Evolutionary conservation across 2,797 vertebrate species (phyloP).

Genomic region (Fundulus diaphanus): DNA sequence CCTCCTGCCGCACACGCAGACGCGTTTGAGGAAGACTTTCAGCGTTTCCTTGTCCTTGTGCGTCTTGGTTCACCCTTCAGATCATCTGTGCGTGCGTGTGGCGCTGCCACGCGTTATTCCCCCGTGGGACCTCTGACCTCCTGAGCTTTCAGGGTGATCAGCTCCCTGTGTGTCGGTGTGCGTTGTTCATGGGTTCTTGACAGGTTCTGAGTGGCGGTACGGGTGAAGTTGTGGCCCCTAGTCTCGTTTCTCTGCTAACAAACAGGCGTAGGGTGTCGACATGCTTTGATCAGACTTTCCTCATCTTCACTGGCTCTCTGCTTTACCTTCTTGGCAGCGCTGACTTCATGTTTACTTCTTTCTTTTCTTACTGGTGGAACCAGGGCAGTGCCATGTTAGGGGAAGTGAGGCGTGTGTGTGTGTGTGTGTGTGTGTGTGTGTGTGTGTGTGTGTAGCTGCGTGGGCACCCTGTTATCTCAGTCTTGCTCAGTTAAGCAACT

Average conservation of each 20-base stretch:
- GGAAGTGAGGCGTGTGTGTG: slow-evolving; percentile 55
- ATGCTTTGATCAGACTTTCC: neutral
- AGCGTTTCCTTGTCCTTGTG: neutral
- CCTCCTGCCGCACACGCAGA: neutral
- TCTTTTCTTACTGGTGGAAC: slow-evolving; percentile 35
- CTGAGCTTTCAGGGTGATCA: slow-evolving; percentile 47
- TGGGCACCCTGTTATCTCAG: slow-evolving; percentile 37
- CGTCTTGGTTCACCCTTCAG: neutral
- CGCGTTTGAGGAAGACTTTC: neutral
- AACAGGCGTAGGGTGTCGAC: slow-evolving; percentile 1
- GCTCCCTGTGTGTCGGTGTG: slow-evolving; percentile 12
- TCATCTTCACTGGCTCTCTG: neutral
- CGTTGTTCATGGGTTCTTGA: slow-evolving; percentile 7
- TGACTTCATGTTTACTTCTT: slow-evolving; percentile 9
- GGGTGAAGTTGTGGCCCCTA: neutral
- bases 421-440: slow-evolving; percentile 19
- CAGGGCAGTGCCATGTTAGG: slow-evolving; percentile 47
- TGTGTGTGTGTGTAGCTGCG: slow-evolving; percentile 6
- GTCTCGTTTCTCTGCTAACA: neutral
- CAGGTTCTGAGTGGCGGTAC: slow-evolving; percentile 1
- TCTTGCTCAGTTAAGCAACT: slow-evolving; percentile 58
- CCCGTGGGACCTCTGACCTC: slow-evolving; percentile 40
- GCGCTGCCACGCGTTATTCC: slow-evolving; percentile 1
- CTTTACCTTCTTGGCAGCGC: neutral
- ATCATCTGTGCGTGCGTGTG: slow-evolving; percentile 27